Base-by-base conservation (phyloP, 2,113 vertebrate genomes). In the Scophthalmus maximus region DNA sequence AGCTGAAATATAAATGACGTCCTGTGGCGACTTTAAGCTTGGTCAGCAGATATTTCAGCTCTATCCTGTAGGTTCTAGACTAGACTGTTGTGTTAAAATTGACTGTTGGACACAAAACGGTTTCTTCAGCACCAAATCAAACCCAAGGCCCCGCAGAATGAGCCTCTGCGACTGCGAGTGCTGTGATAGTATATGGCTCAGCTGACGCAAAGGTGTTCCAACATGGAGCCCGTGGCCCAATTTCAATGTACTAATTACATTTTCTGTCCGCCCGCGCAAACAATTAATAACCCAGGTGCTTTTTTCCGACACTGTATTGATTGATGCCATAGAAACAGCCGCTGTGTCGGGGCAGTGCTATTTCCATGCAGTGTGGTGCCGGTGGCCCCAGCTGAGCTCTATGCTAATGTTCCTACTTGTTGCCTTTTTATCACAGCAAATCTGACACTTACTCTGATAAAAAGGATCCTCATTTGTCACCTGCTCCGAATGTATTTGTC, bases 221-320 rank as follows among this genome's bases (percentile, higher is more conserved):
- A 74, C 68, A 47, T 26, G 42, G 44, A 73, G 72, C 70, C 68
- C 60, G 52, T 85, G 84, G 73, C 82, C 86, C 79, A 84, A 85
- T 91, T 89, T 87, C 76, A 65, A 64, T 60, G 82, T 32, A 77
- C 83, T 92, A 92, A 93, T 92, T 91, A 86, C 69, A 87, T 90
- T 87, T 92, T 83, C 82, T 76, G 71, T 65, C 4, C 79, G 76
- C 71, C 60, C 8, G 1, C 78, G 64, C 68, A 57, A 88, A 84
- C 87, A 87, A 91, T 93, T 92, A 92, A 91, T 91, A 85, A 88
- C 68, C 55, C 26, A 30, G 59, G 79, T 72, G 78, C 67, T 74
- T 84, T 49, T 85, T 73, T 59, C 73, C 26, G 64, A 70, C 85
- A 76, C 84, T 77, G 76, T 40, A 56, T 50, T 91, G 88, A 92